Evolutionary conservation across 2,113 vertebrate species (phyloP).

Genomic region (Capreolus pygargus): DNA sequence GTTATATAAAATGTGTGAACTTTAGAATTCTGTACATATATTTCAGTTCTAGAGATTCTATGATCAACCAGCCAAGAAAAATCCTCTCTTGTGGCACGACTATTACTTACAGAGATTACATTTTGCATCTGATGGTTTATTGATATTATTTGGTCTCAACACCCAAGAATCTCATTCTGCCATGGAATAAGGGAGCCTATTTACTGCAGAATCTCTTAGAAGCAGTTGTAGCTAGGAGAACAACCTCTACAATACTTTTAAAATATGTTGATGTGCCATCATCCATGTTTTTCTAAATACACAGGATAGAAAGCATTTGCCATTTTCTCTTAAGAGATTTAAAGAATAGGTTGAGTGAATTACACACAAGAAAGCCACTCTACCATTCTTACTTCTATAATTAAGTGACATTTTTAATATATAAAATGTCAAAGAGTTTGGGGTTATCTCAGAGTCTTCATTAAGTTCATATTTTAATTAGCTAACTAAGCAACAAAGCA

Average conservation of each 20-base stretch:
- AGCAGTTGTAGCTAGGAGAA: not conserved
- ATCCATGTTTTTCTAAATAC: not conserved
- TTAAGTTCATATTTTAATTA: constrained; percentile 3
- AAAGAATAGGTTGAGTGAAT: not conserved
- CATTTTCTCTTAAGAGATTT: not conserved
- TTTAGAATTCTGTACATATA: not conserved
- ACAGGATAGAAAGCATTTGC: not conserved
- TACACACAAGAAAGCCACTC: not conserved
- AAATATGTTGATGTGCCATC: not conserved
- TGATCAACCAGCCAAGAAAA: not conserved
- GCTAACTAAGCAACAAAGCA: not conserved
- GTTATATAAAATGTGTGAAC: not conserved
- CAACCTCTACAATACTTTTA: not conserved
- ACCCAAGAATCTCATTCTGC: not conserved
- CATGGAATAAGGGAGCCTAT: not conserved
- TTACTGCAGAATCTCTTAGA: not conserved
- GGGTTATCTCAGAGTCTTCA: not conserved
- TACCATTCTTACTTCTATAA: not conserved
- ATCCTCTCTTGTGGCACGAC: not conserved
- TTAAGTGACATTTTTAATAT: not conserved
- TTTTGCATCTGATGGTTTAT: not conserved
- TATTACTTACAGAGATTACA: constrained; percentile 2
- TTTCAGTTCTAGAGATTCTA: not conserved
- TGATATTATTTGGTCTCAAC: not conserved
- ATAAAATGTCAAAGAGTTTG: not conserved